Base-by-base conservation (phyloP, 2,113 vertebrate species). In the Saguinus imperator region DNA sequence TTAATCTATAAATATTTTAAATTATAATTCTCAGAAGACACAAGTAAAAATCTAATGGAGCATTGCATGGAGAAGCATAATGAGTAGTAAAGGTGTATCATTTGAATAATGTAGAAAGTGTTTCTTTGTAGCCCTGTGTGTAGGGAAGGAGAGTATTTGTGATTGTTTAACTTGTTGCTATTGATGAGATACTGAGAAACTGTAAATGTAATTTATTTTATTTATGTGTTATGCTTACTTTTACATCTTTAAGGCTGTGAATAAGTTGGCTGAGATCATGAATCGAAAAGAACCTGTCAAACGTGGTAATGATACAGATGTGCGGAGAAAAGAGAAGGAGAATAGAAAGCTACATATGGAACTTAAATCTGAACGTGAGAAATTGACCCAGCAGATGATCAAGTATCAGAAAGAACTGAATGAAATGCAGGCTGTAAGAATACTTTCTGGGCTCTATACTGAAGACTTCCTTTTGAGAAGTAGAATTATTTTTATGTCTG, bases 211-310 rank as follows among this genome's bases (percentile, higher is more conserved):
- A 79, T 87, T 82, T 84, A 73, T 94, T 92, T 95, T 57, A 81
- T n/a, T 75, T 80, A 14, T 64, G 27, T 64, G 29, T 64, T 50
- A 6, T 82, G 5, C 17, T 85, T 92, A 16, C 61, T 89, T 68
- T 79, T 94, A 20, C 84, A 45, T 76, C 64, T 96, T 96, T 57
- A 94, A 98, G 99, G 99, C 99, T 82, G 99, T 99, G 95, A 99
- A 99, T 97, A 99, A 99, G 96, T 97, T 99, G 98, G 99, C 99
- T 23, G 99, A 99, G 98, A 99, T 99, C 96, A 99, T 99, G 99
- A 99, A 99, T 98, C 99, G 99, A 81, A 99, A 99, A 98, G 99
- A 99, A 97, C 98, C 98, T 66, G 98, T 99, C 94, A 99, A 99
- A 64, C 99, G 99, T 12, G 99, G 99, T 72, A 99, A 99, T 85